Evolutionary conservation across 1,140 invertebrate species (phyloP).

Genomic region (Pemphigus obesinymphae): DNA sequence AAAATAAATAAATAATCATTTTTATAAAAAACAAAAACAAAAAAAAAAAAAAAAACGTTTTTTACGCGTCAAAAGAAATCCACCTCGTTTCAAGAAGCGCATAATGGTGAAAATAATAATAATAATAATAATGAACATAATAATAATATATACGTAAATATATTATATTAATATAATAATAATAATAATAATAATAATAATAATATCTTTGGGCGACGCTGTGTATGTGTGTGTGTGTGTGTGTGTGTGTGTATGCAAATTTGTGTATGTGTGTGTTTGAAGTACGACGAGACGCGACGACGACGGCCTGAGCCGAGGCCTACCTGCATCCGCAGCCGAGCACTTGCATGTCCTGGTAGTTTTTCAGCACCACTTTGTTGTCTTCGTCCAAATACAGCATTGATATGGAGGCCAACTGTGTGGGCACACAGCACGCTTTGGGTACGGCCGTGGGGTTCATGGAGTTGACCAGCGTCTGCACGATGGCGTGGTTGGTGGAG

Average conservation of each 20-base stretch:
- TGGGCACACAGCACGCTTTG: slow-evolving; percentile 89
- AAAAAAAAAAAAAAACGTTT: not conserved
- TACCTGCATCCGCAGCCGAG: slow-evolving; percentile 80
- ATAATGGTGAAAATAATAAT: not conserved
- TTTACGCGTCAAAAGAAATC: not conserved
- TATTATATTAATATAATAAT: slow-evolving; percentile 1
- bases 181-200: slow-evolving; percentile 25
- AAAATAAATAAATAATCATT: no score
- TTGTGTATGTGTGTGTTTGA: not conserved
- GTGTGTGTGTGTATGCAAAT: not conserved
- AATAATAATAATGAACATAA: not conserved
- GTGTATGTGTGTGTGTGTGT: slow-evolving; percentile 18
- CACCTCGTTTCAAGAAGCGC: not conserved
- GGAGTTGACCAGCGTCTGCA: slow-evolving; percentile 93
- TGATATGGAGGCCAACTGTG: slow-evolving; percentile 80
- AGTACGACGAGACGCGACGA: not conserved
- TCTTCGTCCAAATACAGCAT: slow-evolving; percentile 92
- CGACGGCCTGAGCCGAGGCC: not conserved
- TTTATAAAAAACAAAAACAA: slow-evolving; percentile 20
- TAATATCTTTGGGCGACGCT: slow-evolving; percentile 41
- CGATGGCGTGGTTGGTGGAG: slow-evolving; percentile 96
- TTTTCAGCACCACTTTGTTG: slow-evolving; percentile 90
- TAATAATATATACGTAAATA: slow-evolving; percentile 16
- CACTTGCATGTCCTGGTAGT: slow-evolving; percentile 94
- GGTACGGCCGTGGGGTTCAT: slow-evolving; percentile 83